Evolutionary conservation across 2,888 invertebrate species (phyloP).

Genomic region (Latheticus oryzae): DNA sequence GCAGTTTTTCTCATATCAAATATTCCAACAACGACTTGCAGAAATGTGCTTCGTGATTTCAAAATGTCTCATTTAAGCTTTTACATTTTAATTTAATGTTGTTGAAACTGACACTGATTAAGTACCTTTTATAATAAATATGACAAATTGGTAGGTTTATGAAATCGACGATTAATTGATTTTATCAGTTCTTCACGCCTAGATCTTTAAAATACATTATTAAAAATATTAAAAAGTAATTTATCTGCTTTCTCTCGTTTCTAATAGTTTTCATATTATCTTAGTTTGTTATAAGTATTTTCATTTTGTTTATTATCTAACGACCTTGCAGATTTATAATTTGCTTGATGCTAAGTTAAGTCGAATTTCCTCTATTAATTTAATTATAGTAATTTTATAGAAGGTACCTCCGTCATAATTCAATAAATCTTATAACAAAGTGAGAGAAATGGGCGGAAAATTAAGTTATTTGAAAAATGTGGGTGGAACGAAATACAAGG

Average conservation of each 20-base stretch:
- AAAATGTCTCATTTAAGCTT: slow-evolving; percentile 18
- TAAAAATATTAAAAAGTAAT: slow-evolving; percentile 23
- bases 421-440: slow-evolving; percentile 11
- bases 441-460: slow-evolving; percentile 16
- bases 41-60: slow-evolving; percentile 9
- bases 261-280: slow-evolving; percentile 11
- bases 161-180: slow-evolving; percentile 8
- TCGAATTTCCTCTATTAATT: slow-evolving; percentile 20
- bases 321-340: slow-evolving; percentile 25
- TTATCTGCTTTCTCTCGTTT: slow-evolving; percentile 33
- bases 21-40: slow-evolving; percentile 21
- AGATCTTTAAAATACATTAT: slow-evolving; percentile 1
- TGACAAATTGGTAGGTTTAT: slow-evolving; percentile 6
- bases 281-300: slow-evolving; percentile 3
- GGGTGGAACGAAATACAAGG: too few relatives aligned
- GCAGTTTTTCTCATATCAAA: slow-evolving; percentile 20
- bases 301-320: slow-evolving; percentile 19
- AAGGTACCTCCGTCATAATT: slow-evolving; percentile 12
- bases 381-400: slow-evolving; percentile 28
- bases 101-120: too few relatives aligned
- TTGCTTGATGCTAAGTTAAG: slow-evolving; percentile 17
- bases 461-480: slow-evolving; percentile 8
- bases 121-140: too few relatives aligned
- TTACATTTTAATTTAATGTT: slow-evolving; percentile 22
- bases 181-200: slow-evolving; percentile 17